phyloP scores from a whole-genome alignment of 2,888 invertebrate species.

The Arctia plantaginis region DNA sequence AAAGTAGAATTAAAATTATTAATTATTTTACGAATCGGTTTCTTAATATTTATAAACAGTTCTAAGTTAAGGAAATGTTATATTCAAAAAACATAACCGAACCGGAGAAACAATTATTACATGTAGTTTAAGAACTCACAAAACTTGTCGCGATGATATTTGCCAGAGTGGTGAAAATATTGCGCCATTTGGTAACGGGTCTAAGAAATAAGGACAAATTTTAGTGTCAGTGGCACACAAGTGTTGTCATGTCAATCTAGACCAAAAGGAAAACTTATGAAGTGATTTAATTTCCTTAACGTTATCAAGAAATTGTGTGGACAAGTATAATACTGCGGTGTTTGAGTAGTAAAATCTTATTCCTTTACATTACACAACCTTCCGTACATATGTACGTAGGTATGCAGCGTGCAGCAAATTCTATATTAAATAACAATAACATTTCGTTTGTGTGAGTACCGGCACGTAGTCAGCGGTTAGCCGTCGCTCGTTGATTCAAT shows the following conservation, averaged over 20 bases:
- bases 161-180: not conserved
- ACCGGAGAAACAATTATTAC: not conserved
- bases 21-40: not conserved
- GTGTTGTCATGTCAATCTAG: not conserved
- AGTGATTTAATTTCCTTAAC: conserved; percentile 6
- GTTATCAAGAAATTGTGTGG: not conserved
- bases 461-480: conserved; percentile 5
- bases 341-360: not conserved
- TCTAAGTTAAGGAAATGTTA: not conserved
- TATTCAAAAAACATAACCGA: not conserved
- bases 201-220: not conserved
- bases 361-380: not conserved
- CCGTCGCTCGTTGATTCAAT: not conserved
- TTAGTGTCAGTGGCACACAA: not conserved
- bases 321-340: not conserved
- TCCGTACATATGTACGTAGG: not conserved
- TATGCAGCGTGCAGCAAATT: not conserved
- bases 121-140: not conserved
- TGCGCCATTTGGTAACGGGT: not conserved
- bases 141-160: not conserved
- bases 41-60: not conserved
- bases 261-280: not conserved
- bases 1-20: too few species aligned
- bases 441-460: not conserved
- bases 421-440: not conserved